These are phyloP conservation scores for Eilema sororculum DNA, from an alignment of 2,888 invertebrate genomes.

Conservation along the genomic window DNA sequence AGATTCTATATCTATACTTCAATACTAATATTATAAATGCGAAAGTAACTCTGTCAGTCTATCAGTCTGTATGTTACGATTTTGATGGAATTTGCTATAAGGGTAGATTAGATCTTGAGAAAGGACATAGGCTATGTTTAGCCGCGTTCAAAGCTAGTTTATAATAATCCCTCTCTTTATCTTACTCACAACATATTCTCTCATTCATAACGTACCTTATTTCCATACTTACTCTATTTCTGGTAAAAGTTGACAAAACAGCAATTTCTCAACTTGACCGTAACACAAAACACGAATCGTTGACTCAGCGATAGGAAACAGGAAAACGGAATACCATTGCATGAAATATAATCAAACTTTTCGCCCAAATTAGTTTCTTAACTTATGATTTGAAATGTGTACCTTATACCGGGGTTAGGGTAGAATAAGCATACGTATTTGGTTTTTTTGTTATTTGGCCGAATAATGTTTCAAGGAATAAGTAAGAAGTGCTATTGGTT, in stretches of 20 bases:
- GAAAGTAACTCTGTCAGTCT: too few relatives aligned
- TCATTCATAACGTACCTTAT: neutral
- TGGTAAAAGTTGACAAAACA: conserved; percentile 7
- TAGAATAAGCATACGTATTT: conserved; percentile 9
- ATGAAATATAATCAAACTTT: conserved; percentile 58
- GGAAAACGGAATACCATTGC: conserved; percentile 44
- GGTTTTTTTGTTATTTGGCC: neutral
- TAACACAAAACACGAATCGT: conserved; percentile 28
- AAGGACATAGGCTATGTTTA: too few relatives aligned
- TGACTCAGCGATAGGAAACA: conserved; percentile 44
- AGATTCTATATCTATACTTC: too few relatives aligned
- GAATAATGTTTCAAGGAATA: neutral
- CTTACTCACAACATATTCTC: neutral
- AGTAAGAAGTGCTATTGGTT: neutral
- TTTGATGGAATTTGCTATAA: too few relatives aligned
- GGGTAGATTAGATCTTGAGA: too few relatives aligned
- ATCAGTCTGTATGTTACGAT: too few relatives aligned
- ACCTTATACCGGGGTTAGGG: conserved; percentile 27
- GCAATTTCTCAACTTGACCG: conserved; percentile 33
- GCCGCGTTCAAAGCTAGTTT: too few relatives aligned
- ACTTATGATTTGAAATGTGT: conserved; percentile 54
- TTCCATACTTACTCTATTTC: neutral
- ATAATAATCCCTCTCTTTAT: too few relatives aligned
- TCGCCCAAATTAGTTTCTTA: conserved; percentile 50
- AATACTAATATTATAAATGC: too few relatives aligned